phyloP scores from a whole-genome alignment of 2,888 invertebrate species.

The Scotopteryx bipunctaria region DNA sequence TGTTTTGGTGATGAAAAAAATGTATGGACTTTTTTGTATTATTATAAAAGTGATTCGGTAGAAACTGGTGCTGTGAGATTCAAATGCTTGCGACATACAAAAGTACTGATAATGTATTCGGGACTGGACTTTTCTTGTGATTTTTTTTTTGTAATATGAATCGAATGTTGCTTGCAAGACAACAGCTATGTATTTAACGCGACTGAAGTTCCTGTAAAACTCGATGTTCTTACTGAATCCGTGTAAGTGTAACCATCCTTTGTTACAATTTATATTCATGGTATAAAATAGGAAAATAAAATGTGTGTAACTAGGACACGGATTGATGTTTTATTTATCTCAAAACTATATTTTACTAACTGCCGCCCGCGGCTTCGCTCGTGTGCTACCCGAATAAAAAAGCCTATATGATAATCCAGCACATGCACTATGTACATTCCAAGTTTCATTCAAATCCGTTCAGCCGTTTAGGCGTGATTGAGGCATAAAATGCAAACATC shows the following conservation, averaged over 20 bases:
- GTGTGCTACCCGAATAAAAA: too few species aligned
- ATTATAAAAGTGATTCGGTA: slow-evolving; percentile 49
- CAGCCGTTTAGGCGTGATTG: too few species aligned
- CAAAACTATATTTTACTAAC: too few species aligned
- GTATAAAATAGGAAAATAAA: slow-evolving; percentile 78
- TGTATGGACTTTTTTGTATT: slow-evolving; percentile 27
- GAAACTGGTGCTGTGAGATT: slow-evolving; percentile 79
- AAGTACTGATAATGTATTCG: slow-evolving; percentile 60
- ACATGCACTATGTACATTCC: too few species aligned
- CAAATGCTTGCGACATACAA: slow-evolving; percentile 75
- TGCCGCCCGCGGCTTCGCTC: too few species aligned
- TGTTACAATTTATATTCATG: slow-evolving; percentile 79
- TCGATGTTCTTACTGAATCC: slow-evolving; percentile 61
- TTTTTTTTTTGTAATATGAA: slow-evolving; percentile 64
- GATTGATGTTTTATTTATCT: slow-evolving; percentile 68
- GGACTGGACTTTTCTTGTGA: slow-evolving; percentile 66
- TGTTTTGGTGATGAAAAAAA: slow-evolving; percentile 49
- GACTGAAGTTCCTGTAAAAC: slow-evolving; percentile 76
- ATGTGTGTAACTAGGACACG: slow-evolving; percentile 80
- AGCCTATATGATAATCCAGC: too few species aligned
- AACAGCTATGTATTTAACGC: slow-evolving; percentile 64
- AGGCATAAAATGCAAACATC: too few species aligned
- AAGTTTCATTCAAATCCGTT: too few species aligned
- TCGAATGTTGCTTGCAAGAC: slow-evolving; percentile 67
- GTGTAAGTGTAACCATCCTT: slow-evolving; percentile 75